Conservation (phyloP, 2,797 vertebrate species). For the Rhynchonycteris naso region DNA sequence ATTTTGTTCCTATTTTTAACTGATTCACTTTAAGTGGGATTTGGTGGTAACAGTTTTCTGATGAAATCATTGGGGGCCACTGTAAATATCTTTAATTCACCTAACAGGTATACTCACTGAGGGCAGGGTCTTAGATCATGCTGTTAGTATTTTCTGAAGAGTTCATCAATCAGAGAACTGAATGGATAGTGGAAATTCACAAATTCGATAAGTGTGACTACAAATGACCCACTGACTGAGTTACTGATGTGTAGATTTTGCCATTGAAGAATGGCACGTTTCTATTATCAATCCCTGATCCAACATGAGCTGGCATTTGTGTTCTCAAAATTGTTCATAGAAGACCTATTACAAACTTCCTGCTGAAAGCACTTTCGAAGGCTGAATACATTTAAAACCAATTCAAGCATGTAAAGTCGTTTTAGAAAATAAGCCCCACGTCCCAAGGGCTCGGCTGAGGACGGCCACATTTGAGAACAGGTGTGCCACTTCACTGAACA, state of each 20-base stretch:
- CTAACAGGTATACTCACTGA: background rate
- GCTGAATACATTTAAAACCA: constrained; percentile 66
- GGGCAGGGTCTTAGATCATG: background rate
- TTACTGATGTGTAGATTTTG: background rate
- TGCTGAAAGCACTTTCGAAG: constrained; percentile 47
- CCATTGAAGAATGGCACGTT: background rate
- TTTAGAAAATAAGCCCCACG: constrained; percentile 58
- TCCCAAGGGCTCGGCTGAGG: background rate
- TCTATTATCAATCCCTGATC: background rate
- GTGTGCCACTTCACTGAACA: constrained; percentile 66
- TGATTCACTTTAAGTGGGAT: background rate
- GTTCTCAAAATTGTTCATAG: constrained; percentile 54
- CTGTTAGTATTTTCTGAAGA: background rate
- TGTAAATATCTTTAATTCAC: background rate
- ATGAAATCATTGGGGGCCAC: background rate
- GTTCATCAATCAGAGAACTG: background rate
- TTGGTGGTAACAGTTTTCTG: background rate
- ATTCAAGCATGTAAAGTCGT: constrained; percentile 58
- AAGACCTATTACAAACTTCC: constrained; percentile 55
- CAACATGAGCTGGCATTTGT: background rate
- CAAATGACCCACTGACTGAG: background rate
- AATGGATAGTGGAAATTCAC: background rate
- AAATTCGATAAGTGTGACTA: background rate
- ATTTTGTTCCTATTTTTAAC: background rate
- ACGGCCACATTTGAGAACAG: constrained; percentile 48